Evolutionary conservation across 2,113 vertebrate species (phyloP).

Genomic region (Kobus ellipsiprymnus): DNA sequence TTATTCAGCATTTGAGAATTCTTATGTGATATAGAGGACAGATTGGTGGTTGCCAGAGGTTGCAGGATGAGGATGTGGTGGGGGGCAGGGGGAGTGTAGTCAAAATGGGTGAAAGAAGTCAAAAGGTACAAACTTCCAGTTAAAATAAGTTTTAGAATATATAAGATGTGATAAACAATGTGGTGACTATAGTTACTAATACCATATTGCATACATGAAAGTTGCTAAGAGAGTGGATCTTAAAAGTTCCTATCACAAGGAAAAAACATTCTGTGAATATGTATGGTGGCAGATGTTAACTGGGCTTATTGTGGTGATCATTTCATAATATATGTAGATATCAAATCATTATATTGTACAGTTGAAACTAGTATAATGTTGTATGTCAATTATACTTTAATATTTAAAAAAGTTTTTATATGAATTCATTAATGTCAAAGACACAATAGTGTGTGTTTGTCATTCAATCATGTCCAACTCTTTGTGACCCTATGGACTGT

Average conservation of each 20-base stretch:
- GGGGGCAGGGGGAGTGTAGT: background rate
- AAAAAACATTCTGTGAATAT: background rate
- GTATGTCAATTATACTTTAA: background rate
- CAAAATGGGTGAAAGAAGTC: background rate
- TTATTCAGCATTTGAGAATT: background rate
- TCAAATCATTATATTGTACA: background rate
- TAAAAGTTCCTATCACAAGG: background rate
- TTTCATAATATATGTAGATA: background rate
- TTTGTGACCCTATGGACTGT: background rate
- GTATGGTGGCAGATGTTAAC: background rate
- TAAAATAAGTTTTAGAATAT: background rate
- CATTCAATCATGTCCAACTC: background rate
- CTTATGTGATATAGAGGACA: background rate
- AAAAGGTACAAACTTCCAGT: background rate
- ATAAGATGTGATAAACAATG: background rate
- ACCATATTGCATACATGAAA: background rate
- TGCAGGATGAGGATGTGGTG: background rate
- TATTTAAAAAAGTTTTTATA: background rate
- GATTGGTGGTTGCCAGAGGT: background rate
- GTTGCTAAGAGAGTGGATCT: background rate
- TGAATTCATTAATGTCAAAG: background rate
- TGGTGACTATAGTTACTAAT: background rate
- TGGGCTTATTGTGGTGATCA: background rate
- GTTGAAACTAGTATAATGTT: background rate
- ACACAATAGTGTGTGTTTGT: background rate